These are phyloP conservation scores for Trissoscelio sp. DNA, from an alignment of 2,888 invertebrate genomes.

Conservation along the genomic window DNA sequence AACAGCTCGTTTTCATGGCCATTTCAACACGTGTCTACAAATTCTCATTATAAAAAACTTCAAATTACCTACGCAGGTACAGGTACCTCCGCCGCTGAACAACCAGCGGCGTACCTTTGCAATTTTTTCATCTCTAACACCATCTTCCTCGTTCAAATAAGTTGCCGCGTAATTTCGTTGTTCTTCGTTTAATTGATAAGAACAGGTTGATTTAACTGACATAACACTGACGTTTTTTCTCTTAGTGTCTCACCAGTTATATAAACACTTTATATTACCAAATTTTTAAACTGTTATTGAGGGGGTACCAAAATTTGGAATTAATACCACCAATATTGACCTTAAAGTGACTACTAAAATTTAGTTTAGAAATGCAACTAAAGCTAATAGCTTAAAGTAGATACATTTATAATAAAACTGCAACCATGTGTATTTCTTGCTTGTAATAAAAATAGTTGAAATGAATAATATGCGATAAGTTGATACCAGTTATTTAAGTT, in stretches of 20 bases:
- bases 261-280: background rate
- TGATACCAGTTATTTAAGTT: no score
- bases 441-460: no score
- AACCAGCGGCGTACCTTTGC: slow-evolving; percentile 82
- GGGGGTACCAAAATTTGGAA: background rate
- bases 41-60: background rate
- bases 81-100: slow-evolving; percentile 78
- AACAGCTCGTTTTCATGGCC: background rate
- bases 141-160: slow-evolving; percentile 80
- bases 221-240: slow-evolving; percentile 20
- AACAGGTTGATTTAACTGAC: slow-evolving; percentile 33
- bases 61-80: slow-evolving; percentile 80
- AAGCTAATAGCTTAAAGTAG: no score
- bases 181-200: slow-evolving; percentile 71
- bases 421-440: no score
- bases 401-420: no score
- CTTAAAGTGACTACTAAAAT: no score
- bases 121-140: slow-evolving; percentile 77
- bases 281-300: background rate
- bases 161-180: slow-evolving; percentile 77
- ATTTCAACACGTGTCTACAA: background rate
- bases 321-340: background rate
- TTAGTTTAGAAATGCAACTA: no score
- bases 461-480: no score
- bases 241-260: slow-evolving; percentile 5